Conservation (phyloP, 2,797 vertebrate species). For the Mormyrops boulengeri region DNA sequence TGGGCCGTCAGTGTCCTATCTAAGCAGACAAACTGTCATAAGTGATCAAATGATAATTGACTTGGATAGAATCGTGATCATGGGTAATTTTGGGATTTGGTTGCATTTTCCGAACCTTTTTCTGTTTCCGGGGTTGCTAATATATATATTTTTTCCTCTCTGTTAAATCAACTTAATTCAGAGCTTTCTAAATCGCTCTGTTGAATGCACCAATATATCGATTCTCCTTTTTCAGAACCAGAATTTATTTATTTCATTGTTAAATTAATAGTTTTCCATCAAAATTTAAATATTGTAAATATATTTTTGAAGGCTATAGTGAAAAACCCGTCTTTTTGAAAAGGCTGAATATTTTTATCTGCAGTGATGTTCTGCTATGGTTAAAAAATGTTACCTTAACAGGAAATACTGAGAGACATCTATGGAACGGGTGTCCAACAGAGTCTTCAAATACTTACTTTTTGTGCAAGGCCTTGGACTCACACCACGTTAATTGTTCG, state of each 20-base stretch:
- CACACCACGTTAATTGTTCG: background rate
- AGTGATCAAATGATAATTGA: background rate
- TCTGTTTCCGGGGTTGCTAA: background rate
- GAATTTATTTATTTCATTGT: slow-evolving; percentile 1
- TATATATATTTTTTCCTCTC: background rate
- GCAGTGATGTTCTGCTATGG: background rate
- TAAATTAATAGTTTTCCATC: background rate
- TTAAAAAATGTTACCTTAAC: background rate
- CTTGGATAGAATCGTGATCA: background rate
- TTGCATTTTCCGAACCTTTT: slow-evolving; percentile 9
- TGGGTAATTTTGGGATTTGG: background rate
- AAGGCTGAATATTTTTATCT: background rate
- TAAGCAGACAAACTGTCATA: background rate
- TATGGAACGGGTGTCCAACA: background rate
- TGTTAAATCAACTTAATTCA: background rate
- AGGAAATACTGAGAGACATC: background rate
- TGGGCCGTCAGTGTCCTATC: background rate
- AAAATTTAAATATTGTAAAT: background rate
- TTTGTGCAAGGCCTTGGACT: background rate
- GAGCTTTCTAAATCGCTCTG: background rate
- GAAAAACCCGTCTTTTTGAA: background rate
- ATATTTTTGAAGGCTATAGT: background rate
- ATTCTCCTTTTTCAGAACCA: background rate
- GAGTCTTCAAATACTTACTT: background rate
- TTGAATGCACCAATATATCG: slow-evolving; percentile 22